Evolutionary conservation across 2,113 vertebrate species (phyloP).

Genomic region (Psilopogon haemacephalus): DNA sequence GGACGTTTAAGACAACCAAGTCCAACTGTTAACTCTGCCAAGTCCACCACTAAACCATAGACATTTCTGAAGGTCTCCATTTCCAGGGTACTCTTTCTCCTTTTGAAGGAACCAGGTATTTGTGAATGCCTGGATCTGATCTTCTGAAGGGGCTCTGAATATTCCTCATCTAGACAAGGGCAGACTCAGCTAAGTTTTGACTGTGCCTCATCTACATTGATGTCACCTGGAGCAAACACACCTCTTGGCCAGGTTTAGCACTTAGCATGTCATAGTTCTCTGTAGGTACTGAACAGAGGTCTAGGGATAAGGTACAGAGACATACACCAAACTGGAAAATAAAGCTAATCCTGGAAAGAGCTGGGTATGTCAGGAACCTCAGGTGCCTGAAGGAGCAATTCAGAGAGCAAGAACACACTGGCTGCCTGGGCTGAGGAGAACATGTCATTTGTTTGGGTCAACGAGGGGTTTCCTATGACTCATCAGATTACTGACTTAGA

Average conservation of each 20-base stretch:
- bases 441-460: background rate
- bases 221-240: background rate
- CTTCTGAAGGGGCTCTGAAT: background rate
- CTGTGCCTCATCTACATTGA: background rate
- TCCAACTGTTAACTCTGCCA: background rate
- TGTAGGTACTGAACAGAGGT: background rate
- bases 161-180: background rate
- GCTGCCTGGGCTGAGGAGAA: background rate
- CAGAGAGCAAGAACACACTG: background rate
- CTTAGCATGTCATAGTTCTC: background rate
- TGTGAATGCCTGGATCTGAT: background rate
- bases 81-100: background rate
- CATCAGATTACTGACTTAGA: background rate
- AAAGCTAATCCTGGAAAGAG: background rate
- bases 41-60: background rate
- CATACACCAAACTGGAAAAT: background rate
- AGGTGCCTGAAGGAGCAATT: background rate
- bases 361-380: background rate
- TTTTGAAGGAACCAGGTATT: background rate
- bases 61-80: background rate
- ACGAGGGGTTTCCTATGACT: rapidly evolving
- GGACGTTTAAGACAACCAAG: background rate
- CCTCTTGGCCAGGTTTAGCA: background rate
- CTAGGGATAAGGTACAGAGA: background rate
- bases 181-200: background rate